phyloP scores from a whole-genome alignment of 1,140 invertebrate species.

The Drosophila obscura region DNA sequence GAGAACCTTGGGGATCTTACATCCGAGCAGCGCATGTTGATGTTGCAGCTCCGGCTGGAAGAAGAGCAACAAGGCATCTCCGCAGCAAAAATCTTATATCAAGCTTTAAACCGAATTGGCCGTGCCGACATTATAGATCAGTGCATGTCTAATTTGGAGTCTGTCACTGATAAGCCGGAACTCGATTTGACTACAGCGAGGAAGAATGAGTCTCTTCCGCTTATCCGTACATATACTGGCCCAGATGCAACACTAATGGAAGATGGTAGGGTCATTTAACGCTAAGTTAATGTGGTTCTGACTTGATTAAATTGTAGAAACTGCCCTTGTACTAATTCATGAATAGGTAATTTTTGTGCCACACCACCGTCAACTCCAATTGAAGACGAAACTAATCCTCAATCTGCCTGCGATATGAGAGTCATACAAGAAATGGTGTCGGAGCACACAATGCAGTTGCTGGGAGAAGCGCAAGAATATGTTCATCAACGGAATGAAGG shows the following conservation, averaged over 20 bases:
- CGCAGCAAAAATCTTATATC: slow-evolving; percentile 90
- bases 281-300: too few relatives aligned
- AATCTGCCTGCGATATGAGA: slow-evolving; percentile 16
- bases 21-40: slow-evolving; percentile 94
- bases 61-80: slow-evolving; percentile 86
- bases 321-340: not conserved
- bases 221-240: too few relatives aligned
- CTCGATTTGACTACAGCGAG: slow-evolving; percentile 87
- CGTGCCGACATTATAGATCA: slow-evolving; percentile 91
- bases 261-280: too few relatives aligned
- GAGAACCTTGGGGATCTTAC: slow-evolving; percentile 90
- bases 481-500: slow-evolving; percentile 19
- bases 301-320: too few relatives aligned
- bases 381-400: slow-evolving; percentile 9
- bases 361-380: slow-evolving; percentile 16
- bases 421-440: slow-evolving; percentile 23
- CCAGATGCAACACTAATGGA: too few relatives aligned
- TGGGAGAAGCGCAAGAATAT: slow-evolving; percentile 33
- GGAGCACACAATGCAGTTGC: slow-evolving; percentile 27
- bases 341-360: slow-evolving; percentile 6
- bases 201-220: too few relatives aligned
- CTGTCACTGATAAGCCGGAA: slow-evolving; percentile 92
- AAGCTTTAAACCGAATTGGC: slow-evolving; percentile 93
- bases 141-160: slow-evolving; percentile 92
- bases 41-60: slow-evolving; percentile 90